Evolutionary conservation across 2,797 vertebrate genomes (phyloP).

Genomic region (Molossus molossus): DNA sequence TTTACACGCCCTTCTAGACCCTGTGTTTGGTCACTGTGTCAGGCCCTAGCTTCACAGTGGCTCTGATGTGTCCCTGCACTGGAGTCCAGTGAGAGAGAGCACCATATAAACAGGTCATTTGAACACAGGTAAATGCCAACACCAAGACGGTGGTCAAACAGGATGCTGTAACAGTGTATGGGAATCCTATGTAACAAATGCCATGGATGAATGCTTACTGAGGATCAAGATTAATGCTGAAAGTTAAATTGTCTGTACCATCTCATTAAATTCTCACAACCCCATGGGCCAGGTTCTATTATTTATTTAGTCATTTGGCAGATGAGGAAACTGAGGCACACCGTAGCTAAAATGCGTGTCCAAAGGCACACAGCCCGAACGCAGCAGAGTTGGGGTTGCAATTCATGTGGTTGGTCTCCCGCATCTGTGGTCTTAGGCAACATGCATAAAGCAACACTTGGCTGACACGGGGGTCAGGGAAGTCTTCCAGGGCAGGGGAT

Average conservation of each 20-base stretch:
- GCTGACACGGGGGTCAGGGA: neutral
- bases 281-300: neutral
- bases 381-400: neutral
- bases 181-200: neutral
- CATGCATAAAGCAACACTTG: neutral
- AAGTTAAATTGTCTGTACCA: neutral
- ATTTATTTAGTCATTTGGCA: conserved; percentile 14
- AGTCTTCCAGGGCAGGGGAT: neutral
- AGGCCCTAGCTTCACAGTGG: neutral
- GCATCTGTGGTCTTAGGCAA: neutral
- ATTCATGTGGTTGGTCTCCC: neutral
- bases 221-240: neutral
- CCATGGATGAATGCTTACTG: neutral
- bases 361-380: neutral
- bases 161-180: neutral
- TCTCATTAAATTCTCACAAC: neutral
- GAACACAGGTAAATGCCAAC: neutral
- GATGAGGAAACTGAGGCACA: neutral
- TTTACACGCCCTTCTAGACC: neutral
- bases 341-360: neutral
- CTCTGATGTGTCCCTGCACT: neutral
- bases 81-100: neutral
- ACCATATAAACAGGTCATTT: neutral
- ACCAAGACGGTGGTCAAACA: neutral
- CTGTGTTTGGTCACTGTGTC: neutral